These are phyloP conservation scores for Epiblema foenella DNA, from an alignment of 2,888 invertebrate species.

Conservation along the genomic window DNA sequence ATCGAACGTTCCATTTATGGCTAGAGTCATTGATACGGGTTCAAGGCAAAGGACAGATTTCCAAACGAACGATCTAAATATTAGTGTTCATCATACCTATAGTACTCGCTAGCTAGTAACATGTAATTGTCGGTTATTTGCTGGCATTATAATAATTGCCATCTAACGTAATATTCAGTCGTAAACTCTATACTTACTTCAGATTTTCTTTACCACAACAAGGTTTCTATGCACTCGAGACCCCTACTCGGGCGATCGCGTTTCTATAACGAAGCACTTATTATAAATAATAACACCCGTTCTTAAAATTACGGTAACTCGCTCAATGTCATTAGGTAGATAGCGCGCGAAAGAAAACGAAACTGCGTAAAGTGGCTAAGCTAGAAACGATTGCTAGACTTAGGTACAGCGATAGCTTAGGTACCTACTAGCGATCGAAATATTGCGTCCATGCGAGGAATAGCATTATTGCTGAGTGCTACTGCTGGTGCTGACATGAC, in stretches of 20 bases:
- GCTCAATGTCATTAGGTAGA: constrained; percentile 31
- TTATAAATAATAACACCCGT: constrained; percentile 30
- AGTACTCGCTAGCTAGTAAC: not conserved
- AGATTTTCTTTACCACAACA: not conserved
- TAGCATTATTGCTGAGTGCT: too few species aligned
- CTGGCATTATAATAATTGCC: not conserved
- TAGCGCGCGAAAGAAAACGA: constrained; percentile 37
- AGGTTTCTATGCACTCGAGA: not conserved
- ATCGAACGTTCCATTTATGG: constrained; percentile 23
- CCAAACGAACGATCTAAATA: not conserved
- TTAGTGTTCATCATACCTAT: not conserved
- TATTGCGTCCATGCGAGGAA: too few species aligned
- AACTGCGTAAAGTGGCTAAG: constrained; percentile 15
- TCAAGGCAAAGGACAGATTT: constrained; percentile 11
- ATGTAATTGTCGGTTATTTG: not conserved
- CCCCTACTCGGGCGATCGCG: not conserved
- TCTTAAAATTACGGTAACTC: constrained; percentile 33
- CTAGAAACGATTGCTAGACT: not conserved
- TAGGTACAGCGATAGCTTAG: too few species aligned
- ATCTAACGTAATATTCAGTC: not conserved
- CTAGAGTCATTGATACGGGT: constrained; percentile 21
- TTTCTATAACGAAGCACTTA: constrained; percentile 19
- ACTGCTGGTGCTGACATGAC: too few species aligned
- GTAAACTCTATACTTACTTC: not conserved
- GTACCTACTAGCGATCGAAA: too few species aligned